Evolutionary conservation across 2,113 vertebrate species (phyloP).

Genomic region (Benitochromis conjunctus): DNA sequence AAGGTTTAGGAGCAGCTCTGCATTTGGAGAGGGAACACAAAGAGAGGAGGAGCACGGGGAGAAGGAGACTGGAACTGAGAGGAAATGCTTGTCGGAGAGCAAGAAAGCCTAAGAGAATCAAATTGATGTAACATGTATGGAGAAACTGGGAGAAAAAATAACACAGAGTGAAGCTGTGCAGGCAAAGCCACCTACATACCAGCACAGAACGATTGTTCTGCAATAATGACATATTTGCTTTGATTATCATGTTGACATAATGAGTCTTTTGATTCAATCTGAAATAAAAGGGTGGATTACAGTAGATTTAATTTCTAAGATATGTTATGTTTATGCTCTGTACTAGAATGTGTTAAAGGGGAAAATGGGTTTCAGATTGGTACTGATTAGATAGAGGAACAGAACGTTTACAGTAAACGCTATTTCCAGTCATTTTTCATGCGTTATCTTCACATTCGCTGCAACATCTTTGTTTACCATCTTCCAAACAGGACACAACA

Average conservation of each 20-base stretch:
- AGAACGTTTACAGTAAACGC: background rate
- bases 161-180: background rate
- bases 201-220: background rate
- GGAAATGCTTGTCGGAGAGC: background rate
- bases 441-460: background rate
- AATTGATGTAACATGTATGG: background rate
- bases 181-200: background rate
- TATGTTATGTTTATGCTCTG: background rate
- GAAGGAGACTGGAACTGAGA: background rate
- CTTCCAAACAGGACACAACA: background rate
- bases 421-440: background rate
- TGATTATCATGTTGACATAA: background rate
- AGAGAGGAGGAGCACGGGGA: background rate
- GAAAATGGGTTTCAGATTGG: background rate
- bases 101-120: background rate
- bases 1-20: conserved; percentile 11
- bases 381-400: background rate
- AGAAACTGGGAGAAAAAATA: background rate
- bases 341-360: background rate
- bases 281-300: background rate
- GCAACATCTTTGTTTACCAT: background rate
- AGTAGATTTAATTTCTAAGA: background rate
- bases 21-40: conserved; percentile 13
- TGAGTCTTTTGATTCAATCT: background rate
- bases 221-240: background rate